Base-by-base conservation (phyloP, 2,113 vertebrate genomes). In the Triplophysa tibetana region DNA sequence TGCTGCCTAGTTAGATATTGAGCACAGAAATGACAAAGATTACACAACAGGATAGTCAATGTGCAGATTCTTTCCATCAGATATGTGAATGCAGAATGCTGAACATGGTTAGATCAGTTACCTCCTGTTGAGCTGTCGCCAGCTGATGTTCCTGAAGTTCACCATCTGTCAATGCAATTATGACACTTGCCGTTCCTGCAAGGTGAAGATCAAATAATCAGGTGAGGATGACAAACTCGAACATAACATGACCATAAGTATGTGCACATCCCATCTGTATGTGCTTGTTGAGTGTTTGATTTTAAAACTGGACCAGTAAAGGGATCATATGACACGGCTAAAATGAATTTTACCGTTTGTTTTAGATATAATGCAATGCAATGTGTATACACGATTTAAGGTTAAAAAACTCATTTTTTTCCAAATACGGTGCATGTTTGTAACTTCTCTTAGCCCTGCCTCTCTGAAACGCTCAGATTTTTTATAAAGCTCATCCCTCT, bases 111-210 rank as follows among this genome's bases (percentile, higher is more conserved):
- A 45, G 38, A 17, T 43, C 2, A 12, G 21, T 90, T 85, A 97
- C 97, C 93, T 96, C 92, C 41, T 88, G 87, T 54, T 95, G 90
- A 19, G 96, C 92, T 0, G 87, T 82, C 33, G 89, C 82, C 66
- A 96, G 93, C 60, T 94, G 85, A 8, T 89, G 81, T 0, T 93
- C 90, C 4, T 93, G 89, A 60, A 98, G 45, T 77, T 93, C 92
- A 17, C 94, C 96, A 2, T 96, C 93, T 0, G 95, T 95, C 78
- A 95, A 81, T 3, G 94, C 92, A 48, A 99, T 95, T 13, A 98
- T 96, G 62, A 96, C 93, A 3, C 94, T 97, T 3, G 95, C 95
- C 0, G 93, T 90, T 64, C 94, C 90, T 93, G 84, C 10, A 70
- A 82, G 86, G 83, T 1, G 48, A 14, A 64, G 4, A 16, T 12